These are phyloP conservation scores for Macaca fascicularis DNA, from an alignment of 2,113 vertebrate genomes.

Conservation along the genomic window T2T-MFA8v1.1 NC_088379.1:98639001-98639500, in stretches of 20 bases:
- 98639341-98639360: neutral
- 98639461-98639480: neutral
- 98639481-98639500: neutral
- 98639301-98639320: neutral
- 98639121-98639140: neutral
- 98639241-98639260: neutral
- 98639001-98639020: neutral
- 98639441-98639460: neutral
- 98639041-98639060: neutral
- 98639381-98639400: neutral
- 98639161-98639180: neutral
- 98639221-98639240: neutral
- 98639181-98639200: neutral
- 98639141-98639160: neutral
- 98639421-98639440: conserved; percentile 12
- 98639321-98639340: neutral
- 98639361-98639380: neutral
- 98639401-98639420: neutral
- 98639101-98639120: neutral
- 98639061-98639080: neutral
- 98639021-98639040: neutral
- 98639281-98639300: neutral
- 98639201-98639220: neutral
- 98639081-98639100: neutral
- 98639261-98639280: neutral